A percentile compares a stretch with the other conserved stretches of the same genome.
phyloP scores from a whole-genome alignment of 2,888 invertebrate species.

The Leptopterna dolabrata region DNA sequence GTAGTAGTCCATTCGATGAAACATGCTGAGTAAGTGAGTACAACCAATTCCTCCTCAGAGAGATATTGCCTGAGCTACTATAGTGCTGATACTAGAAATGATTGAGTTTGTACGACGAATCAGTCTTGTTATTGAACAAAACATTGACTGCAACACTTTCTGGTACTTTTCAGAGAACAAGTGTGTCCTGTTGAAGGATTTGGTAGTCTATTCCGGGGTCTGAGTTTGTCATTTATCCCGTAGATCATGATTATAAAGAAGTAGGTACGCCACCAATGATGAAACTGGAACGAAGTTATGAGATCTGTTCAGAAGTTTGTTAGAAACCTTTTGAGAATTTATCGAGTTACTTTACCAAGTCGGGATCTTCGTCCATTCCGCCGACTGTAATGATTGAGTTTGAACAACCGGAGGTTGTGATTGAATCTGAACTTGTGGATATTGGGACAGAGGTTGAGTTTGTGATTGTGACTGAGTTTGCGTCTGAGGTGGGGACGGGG shows the following conservation, averaged over 20 bases:
- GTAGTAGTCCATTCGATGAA: no score
- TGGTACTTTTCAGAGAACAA: not conserved
- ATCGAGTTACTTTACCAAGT: slow-evolving; percentile 24
- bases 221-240: no score
- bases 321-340: not conserved
- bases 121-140: no score
- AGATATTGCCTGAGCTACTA: no score
- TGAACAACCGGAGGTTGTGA: not conserved
- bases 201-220: not conserved
- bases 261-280: not conserved
- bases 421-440: not conserved
- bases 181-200: not conserved
- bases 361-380: slow-evolving; percentile 37
- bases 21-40: no score
- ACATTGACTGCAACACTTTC: not conserved
- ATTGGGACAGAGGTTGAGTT: not conserved
- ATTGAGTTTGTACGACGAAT: not conserved
- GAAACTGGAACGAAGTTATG: not conserved
- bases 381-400: not conserved
- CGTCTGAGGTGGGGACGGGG: not conserved
- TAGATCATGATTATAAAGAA: not conserved
- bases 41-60: no score
- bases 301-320: not conserved
- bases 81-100: not conserved
- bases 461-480: not conserved